These are phyloP conservation scores for Podotricha telesiphe DNA, from an alignment of 2,888 invertebrate genomes.

Conservation along the genomic window DNA sequence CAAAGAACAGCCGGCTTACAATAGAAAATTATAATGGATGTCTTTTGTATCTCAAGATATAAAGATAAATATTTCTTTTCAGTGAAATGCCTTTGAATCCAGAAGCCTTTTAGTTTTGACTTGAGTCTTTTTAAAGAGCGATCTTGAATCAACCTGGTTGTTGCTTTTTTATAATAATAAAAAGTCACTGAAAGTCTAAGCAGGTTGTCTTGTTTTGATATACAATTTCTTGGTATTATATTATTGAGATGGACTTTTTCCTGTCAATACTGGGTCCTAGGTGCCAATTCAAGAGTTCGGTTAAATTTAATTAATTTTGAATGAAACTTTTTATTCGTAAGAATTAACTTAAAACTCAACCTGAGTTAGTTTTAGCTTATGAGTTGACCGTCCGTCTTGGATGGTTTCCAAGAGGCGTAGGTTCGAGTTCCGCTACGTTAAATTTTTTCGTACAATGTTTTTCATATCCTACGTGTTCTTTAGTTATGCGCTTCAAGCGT, in stretches of 20 bases:
- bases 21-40: background rate
- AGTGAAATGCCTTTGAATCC: conserved; percentile 5
- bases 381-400: too few species aligned
- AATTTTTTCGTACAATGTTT: too few species aligned
- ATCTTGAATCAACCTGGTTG: conserved; percentile 3
- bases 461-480: too few species aligned
- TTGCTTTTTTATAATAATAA: background rate
- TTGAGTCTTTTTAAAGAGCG: conserved; percentile 14
- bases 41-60: conserved; percentile 2
- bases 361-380: too few species aligned
- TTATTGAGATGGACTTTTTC: background rate
- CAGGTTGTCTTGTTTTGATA: background rate
- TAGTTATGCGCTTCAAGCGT: too few species aligned
- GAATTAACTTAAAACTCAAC: too few species aligned
- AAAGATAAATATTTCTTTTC: conserved; percentile 12
- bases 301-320: too few species aligned
- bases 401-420: too few species aligned
- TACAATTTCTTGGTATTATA: background rate
- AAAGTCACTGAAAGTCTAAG: background rate
- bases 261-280: too few species aligned
- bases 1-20: background rate
- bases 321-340: too few species aligned
- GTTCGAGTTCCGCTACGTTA: too few species aligned
- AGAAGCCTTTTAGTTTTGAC: conserved; percentile 15
- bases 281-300: too few species aligned